phyloP scores from a whole-genome alignment of 2,113 vertebrate species.

The Macrotus californicus region DNA sequence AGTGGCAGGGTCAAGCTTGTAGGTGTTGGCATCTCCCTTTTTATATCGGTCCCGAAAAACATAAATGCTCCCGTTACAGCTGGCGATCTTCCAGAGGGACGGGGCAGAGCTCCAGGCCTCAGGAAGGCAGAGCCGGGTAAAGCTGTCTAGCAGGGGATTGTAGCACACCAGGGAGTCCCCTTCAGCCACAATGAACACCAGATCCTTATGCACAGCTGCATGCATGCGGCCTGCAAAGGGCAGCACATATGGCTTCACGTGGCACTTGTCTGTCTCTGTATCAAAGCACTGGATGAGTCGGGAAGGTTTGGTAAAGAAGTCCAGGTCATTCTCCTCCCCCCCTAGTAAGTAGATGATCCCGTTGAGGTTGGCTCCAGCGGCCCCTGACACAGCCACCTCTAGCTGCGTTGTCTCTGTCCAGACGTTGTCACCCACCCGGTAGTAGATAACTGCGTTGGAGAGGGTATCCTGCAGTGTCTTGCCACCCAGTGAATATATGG shows the following conservation, averaged over 20 bases:
- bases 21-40: slow-evolving; percentile 95
- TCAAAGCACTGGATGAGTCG: slow-evolving; percentile 98
- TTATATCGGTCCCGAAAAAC: slow-evolving; percentile 97
- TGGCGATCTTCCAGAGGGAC: slow-evolving; percentile 97
- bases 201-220: slow-evolving; percentile 94
- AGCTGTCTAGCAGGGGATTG: slow-evolving; percentile 96
- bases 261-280: slow-evolving; percentile 91
- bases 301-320: slow-evolving; percentile 99
- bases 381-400: slow-evolving; percentile 94
- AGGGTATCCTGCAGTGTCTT: slow-evolving; percentile 97
- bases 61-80: slow-evolving; percentile 97
- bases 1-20: slow-evolving; percentile 97
- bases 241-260: slow-evolving; percentile 93
- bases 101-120: slow-evolving; percentile 96
- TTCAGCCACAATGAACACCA: slow-evolving; percentile 96
- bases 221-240: slow-evolving; percentile 97
- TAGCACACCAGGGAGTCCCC: slow-evolving; percentile 96
- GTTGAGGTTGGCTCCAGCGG: slow-evolving; percentile 94
- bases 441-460: slow-evolving; percentile 96
- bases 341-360: slow-evolving; percentile 96
- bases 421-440: slow-evolving; percentile 94
- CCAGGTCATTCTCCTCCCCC: slow-evolving; percentile 97
- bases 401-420: slow-evolving; percentile 96
- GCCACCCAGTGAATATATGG: slow-evolving; percentile 95
- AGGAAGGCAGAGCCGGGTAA: slow-evolving; percentile 94